Conservation (phyloP, 2,888 invertebrate genomes). For the Pachymerium ferrugineum region DNA sequence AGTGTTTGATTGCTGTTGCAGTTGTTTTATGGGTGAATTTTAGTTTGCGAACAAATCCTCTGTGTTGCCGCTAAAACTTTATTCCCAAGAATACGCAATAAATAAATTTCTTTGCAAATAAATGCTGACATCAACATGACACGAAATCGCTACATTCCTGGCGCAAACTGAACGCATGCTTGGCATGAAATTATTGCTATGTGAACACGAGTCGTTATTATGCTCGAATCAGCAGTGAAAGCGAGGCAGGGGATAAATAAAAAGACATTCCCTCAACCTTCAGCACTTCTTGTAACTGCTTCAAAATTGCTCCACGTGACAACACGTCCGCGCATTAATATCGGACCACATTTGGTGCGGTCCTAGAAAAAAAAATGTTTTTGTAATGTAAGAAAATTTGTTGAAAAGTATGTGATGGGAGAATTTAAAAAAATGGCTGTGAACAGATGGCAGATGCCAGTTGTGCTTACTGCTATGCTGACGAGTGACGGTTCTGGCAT, state of each 20-base stretch:
- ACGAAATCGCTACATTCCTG: slow-evolving; percentile 9
- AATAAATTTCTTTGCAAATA: slow-evolving; percentile 20
- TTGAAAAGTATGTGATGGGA: not conserved
- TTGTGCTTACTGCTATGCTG: not conserved
- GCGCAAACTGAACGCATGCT: slow-evolving; percentile 13
- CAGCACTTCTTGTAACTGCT: not conserved
- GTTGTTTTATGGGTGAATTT: too few species aligned
- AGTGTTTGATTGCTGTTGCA: not conserved
- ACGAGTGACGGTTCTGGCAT: not conserved
- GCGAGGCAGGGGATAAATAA: slow-evolving; percentile 17
- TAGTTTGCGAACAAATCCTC: not conserved
- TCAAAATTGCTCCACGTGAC: not conserved
- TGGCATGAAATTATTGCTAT: slow-evolving; percentile 15
- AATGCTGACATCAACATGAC: slow-evolving; percentile 14
- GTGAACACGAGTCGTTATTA: slow-evolving; percentile 18
- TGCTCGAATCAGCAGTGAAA: slow-evolving; percentile 14
- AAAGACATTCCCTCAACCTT: not conserved
- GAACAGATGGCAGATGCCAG: too few species aligned
- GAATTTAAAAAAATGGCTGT: not conserved
- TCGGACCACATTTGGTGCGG: not conserved
- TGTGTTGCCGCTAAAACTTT: not conserved
- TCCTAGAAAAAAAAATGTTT: not conserved
- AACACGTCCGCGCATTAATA: not conserved
- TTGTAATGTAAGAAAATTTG: not conserved
- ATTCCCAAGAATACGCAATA: slow-evolving; percentile 9